Evolutionary conservation across 2,113 vertebrate species (phyloP).

Genomic region (Limnothrissa miodon): DNA sequence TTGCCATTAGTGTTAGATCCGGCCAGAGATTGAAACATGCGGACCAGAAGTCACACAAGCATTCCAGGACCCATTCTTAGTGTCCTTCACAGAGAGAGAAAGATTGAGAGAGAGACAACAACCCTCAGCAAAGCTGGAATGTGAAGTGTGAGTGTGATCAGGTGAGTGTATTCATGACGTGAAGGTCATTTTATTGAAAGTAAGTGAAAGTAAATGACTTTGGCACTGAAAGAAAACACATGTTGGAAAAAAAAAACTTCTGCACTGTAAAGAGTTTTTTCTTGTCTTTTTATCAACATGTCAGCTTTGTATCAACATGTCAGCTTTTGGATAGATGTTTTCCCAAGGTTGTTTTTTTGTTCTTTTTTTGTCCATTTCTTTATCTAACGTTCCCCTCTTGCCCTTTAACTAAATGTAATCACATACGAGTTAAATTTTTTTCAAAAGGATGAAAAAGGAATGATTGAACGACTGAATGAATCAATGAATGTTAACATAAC

Average conservation of each 20-base stretch:
- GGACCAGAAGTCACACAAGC: constrained; percentile 39
- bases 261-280: no score
- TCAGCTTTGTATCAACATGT: no score
- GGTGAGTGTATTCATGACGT: background rate
- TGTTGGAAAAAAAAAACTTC: no score
- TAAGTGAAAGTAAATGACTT: background rate
- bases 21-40: constrained; percentile 29
- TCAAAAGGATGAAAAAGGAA: background rate
- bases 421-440: background rate
- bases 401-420: background rate
- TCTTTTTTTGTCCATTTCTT: no score
- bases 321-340: no score
- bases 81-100: constrained; percentile 46
- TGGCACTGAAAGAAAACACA: no score
- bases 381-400: background rate
- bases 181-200: background rate
- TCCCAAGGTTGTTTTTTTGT: background rate
- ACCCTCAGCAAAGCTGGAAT: constrained; percentile 19
- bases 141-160: background rate
- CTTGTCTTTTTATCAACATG: no score
- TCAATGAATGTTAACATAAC: background rate
- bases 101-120: constrained; percentile 34
- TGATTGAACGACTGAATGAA: background rate
- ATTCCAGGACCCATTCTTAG: constrained; percentile 37
- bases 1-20: constrained; percentile 43